Conservation (phyloP, 2,888 invertebrate genomes). For the Arctia plantaginis region DNA sequence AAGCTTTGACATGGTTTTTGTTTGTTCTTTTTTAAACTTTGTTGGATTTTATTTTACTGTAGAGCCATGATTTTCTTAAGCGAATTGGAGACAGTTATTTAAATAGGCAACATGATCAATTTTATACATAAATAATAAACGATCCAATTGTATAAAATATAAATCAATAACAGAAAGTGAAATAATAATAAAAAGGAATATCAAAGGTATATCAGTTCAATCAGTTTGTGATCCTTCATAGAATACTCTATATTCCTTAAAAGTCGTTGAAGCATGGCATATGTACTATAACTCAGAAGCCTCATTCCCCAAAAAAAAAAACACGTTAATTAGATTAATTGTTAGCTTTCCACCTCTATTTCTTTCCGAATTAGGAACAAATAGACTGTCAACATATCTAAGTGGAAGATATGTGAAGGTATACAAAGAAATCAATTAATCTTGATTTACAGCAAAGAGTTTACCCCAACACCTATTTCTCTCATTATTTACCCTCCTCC, state of each 20-base stretch:
- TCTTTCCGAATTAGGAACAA: conserved; percentile 24
- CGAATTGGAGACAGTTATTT: neutral
- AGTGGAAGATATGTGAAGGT: conserved; percentile 19
- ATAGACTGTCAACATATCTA: conserved; percentile 19
- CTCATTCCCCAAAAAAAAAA: neutral
- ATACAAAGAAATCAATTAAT: conserved; percentile 50
- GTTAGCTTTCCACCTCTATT: conserved; percentile 17
- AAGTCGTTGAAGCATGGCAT: neutral
- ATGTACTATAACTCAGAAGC: neutral
- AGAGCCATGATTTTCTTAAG: neutral
- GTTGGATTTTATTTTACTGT: neutral
- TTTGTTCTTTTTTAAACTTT: neutral
- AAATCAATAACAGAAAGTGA: too few relatives aligned
- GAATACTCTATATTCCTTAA: neutral
- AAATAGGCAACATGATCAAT: neutral
- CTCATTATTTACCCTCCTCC: conserved; percentile 48
- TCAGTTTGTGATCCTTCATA: neutral
- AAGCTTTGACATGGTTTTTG: neutral
- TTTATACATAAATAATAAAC: too few relatives aligned
- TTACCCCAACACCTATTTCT: conserved; percentile 47
- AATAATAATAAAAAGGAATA: too few relatives aligned
- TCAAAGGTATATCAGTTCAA: too few relatives aligned
- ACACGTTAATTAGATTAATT: conserved; percentile 20
- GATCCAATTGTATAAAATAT: too few relatives aligned
- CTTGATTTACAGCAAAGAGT: conserved; percentile 51